phyloP scores from a whole-genome alignment of 2,797 vertebrate species.

The Phylloscopus collybita region DNA sequence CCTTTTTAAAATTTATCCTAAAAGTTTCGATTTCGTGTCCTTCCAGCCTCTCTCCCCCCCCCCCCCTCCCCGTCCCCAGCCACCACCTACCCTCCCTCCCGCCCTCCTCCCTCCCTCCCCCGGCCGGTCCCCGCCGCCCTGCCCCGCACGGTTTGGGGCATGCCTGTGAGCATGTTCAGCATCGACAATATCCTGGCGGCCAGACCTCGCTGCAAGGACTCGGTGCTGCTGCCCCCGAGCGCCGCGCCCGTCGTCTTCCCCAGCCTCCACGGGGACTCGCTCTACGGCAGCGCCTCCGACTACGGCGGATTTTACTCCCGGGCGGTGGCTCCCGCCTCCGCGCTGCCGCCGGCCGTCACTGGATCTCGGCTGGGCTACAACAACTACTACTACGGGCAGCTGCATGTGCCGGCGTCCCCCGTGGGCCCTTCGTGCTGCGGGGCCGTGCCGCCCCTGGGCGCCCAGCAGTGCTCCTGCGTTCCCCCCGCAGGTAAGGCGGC shows the following conservation, averaged over 20 bases:
- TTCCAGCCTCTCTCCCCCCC: not conserved
- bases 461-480: constrained; percentile 93
- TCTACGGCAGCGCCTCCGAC: constrained; percentile 84
- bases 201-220: constrained; percentile 93
- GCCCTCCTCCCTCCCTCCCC: not conserved
- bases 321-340: constrained; percentile 83
- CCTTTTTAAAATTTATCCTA: constrained; percentile 37
- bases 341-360: constrained; percentile 80
- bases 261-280: constrained; percentile 85
- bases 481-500: constrained; percentile 84
- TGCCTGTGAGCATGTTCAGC: constrained; percentile 98
- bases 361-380: constrained; percentile 90
- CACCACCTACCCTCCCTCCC: not conserved
- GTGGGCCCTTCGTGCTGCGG: constrained; percentile 91
- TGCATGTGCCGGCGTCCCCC: constrained; percentile 89
- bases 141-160: constrained; percentile 77
- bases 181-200: constrained; percentile 97
- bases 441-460: constrained; percentile 84
- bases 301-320: constrained; percentile 90
- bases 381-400: constrained; percentile 95
- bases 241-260: constrained; percentile 86
- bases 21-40: constrained; percentile 50
- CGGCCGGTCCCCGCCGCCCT: constrained; percentile 13
- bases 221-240: constrained; percentile 86
- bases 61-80: not conserved